Evolutionary conservation across 2,113 vertebrate genomes (phyloP).

Genomic region (Sceloporus undulatus): DNA sequence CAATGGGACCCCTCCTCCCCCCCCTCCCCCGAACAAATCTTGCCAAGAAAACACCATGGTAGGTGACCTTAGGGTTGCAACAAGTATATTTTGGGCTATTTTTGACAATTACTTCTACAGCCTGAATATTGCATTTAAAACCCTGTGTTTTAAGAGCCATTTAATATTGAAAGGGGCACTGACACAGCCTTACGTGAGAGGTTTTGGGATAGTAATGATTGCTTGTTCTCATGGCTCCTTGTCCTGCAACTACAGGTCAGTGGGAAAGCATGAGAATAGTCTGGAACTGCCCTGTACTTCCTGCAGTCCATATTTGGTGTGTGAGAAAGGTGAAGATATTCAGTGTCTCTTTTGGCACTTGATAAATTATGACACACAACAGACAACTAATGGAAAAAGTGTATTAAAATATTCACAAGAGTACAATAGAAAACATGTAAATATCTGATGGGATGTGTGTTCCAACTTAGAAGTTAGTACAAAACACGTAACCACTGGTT

Average conservation of each 20-base stretch:
- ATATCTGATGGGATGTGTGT: constrained; percentile 62
- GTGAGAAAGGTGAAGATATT: neutral
- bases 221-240: neutral
- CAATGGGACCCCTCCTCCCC: too few species aligned
- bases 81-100: neutral
- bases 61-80: neutral
- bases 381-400: constrained; percentile 63
- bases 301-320: neutral
- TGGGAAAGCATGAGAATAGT: neutral
- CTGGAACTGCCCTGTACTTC: neutral
- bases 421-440: constrained; percentile 72
- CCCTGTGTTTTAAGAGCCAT: neutral
- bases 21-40: too few species aligned
- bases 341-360: neutral
- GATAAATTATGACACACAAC: constrained; percentile 34
- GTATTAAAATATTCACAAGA: constrained; percentile 82
- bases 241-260: neutral
- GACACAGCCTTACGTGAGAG: neutral
- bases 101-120: neutral
- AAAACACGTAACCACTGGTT: constrained; percentile 55
- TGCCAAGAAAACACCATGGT: too few species aligned
- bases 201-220: neutral
- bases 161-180: neutral
- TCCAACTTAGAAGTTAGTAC: constrained; percentile 60
- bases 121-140: neutral